phyloP scores from a whole-genome alignment of 2,113 vertebrate genomes.

The Ameiurus melas region DNA sequence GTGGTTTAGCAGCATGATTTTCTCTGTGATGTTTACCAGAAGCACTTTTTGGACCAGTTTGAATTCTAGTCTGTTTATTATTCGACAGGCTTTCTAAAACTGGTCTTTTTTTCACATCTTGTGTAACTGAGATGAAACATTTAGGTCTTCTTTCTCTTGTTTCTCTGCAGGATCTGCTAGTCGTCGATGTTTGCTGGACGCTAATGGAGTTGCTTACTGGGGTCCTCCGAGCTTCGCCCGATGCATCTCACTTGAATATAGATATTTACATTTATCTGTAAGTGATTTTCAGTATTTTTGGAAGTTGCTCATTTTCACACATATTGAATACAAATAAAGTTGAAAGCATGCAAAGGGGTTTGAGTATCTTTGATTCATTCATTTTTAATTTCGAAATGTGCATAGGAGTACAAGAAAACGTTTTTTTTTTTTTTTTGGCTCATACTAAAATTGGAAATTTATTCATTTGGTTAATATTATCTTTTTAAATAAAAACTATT shows the following conservation, averaged over 20 bases:
- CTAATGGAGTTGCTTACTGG: conserved; percentile 96
- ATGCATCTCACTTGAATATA: conserved; percentile 96
- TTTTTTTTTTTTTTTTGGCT: not conserved
- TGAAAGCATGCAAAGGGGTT: not conserved
- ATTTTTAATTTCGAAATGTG: not conserved
- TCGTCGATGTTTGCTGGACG: conserved; percentile 96
- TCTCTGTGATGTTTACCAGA: conserved; percentile 29
- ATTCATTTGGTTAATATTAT: not conserved
- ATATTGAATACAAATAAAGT: not conserved
- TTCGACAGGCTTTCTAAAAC: not conserved
- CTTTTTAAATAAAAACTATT: not conserved
- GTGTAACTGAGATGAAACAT: conserved; percentile 7
- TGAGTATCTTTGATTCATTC: not conserved
- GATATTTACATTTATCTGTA: conserved; percentile 95
- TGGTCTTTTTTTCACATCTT: not conserved
- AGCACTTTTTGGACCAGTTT: conserved; percentile 5
- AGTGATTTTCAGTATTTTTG: conserved; percentile 52
- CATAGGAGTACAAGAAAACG: not conserved
- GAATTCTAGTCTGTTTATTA: conserved; percentile 9
- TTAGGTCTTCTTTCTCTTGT: not conserved
- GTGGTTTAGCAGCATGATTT: conserved; percentile 30
- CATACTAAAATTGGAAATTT: not conserved
- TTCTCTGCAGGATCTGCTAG: conserved; percentile 87
- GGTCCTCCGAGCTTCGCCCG: conserved; percentile 97
- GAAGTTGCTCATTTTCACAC: not conserved